Conservation (phyloP, 53 echinoderm and acorn worm genomes). For the Zoroaster sp. region DNA sequence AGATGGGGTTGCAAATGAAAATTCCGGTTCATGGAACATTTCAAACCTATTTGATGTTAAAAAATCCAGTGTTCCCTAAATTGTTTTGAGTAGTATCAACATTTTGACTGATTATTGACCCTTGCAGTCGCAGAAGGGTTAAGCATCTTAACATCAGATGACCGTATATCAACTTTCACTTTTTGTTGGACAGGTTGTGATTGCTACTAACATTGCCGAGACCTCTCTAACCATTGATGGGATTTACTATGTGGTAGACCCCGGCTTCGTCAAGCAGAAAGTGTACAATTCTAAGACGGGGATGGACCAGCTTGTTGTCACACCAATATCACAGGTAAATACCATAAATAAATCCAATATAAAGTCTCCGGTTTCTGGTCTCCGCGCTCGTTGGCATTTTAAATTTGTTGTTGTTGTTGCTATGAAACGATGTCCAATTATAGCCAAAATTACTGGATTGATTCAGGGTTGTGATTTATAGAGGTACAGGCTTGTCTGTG, state of each 20-base stretch:
- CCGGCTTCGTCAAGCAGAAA: conserved; percentile 99
- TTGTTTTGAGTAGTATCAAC: neutral
- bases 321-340: conserved; percentile 97
- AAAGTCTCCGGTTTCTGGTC: too few species aligned
- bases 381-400: too few species aligned
- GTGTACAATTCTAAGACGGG: conserved; percentile 99
- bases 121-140: neutral
- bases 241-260: conserved; percentile 99
- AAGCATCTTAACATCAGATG: neutral
- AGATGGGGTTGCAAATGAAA: too few species aligned
- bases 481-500: too few species aligned
- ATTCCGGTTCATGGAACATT: too few species aligned
- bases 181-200: conserved; percentile 74
- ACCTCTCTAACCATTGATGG: conserved; percentile 98
- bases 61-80: too few species aligned
- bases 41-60: too few species aligned
- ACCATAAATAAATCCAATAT: too few species aligned
- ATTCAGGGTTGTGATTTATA: too few species aligned
- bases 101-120: neutral
- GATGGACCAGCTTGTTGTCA: conserved; percentile 99
- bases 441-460: too few species aligned
- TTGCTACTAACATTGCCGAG: conserved; percentile 99
- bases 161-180: neutral
- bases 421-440: too few species aligned
- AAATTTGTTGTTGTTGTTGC: too few species aligned